These are phyloP conservation scores for Todiramphus saurophagus DNA, from an alignment of 2,113 vertebrate genomes.

Conservation along the genomic window DNA sequence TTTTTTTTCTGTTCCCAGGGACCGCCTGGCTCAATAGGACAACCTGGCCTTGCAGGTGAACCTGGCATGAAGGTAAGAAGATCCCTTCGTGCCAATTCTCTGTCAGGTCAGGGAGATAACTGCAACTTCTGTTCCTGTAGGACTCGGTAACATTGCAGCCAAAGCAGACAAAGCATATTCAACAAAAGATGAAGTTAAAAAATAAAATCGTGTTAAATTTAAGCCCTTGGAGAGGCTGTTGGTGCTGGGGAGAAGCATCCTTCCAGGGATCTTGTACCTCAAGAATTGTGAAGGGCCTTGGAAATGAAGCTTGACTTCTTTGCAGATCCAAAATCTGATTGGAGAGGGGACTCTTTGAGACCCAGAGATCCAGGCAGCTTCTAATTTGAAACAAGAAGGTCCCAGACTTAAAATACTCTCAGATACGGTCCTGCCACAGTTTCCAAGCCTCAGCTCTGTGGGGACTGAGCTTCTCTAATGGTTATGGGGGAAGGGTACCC, in stretches of 20 bases:
- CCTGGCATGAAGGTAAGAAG: constrained; percentile 87
- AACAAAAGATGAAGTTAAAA: neutral
- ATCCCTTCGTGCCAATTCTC: neutral
- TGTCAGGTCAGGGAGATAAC: neutral
- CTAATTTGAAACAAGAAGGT: neutral
- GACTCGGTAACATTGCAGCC: neutral
- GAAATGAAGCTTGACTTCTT: neutral
- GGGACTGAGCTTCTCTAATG: neutral
- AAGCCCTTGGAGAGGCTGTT: neutral
- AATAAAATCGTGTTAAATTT: neutral
- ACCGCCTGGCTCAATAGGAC: constrained; percentile 82
- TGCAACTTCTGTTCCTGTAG: neutral
- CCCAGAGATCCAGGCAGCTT: neutral
- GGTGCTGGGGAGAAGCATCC: neutral
- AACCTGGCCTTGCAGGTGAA: constrained; percentile 87
- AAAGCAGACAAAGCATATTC: neutral
- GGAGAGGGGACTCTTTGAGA: neutral
- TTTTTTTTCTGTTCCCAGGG: constrained; percentile 76
- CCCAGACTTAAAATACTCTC: neutral
- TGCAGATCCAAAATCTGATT: neutral
- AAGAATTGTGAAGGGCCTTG: neutral
- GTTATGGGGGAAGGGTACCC: neutral
- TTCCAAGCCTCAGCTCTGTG: neutral
- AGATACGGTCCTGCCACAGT: neutral
- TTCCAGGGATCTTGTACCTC: neutral